A percentile compares a stretch with the other conserved stretches of the same genome.
These are phyloP conservation scores for Anagyrus pseudococci DNA, from an alignment of 2,888 invertebrate genomes.

Conservation along the genomic window DNA sequence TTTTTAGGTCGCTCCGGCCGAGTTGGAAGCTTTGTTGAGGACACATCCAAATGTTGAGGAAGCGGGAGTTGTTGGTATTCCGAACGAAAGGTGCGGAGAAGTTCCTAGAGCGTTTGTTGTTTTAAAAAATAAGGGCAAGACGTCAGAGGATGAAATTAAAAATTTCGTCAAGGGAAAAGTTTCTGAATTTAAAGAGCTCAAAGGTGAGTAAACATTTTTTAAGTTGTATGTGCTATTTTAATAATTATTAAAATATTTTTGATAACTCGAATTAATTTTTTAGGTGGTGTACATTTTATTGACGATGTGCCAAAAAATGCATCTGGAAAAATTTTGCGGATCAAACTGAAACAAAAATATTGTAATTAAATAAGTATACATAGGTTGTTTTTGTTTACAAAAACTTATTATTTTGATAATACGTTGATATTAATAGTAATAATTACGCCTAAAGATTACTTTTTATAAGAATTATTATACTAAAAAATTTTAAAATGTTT, in stretches of 20 bases:
- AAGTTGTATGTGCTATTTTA: neutral
- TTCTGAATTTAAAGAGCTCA: conserved; percentile 77
- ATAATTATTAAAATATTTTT: neutral
- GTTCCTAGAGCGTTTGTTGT: conserved; percentile 79
- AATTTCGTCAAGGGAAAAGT: conserved; percentile 73
- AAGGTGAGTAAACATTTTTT: conserved; percentile 44
- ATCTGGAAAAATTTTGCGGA: conserved; percentile 65
- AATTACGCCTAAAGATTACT: no score
- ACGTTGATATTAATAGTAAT: no score
- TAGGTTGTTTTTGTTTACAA: no score
- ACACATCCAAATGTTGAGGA: conserved; percentile 78
- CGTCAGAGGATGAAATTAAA: conserved; percentile 67
- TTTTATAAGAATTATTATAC: no score
- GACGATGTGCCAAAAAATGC: conserved; percentile 64
- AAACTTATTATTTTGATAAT: no score
- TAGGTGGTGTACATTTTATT: conserved; percentile 64
- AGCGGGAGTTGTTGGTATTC: conserved; percentile 82
- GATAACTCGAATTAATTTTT: conserved; percentile 18
- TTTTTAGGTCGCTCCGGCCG: conserved; percentile 86
- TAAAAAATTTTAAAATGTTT: no score
- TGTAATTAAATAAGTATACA: conserved; percentile 25
- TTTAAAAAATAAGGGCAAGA: conserved; percentile 61
- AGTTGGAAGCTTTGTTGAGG: conserved; percentile 78
- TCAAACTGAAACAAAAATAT: conserved; percentile 48
- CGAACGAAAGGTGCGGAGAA: conserved; percentile 74